Evolutionary conservation across 37 sponge, comb jelly and placozoan species (phyloP).

Genomic region (Halichondria panicea): DNA sequence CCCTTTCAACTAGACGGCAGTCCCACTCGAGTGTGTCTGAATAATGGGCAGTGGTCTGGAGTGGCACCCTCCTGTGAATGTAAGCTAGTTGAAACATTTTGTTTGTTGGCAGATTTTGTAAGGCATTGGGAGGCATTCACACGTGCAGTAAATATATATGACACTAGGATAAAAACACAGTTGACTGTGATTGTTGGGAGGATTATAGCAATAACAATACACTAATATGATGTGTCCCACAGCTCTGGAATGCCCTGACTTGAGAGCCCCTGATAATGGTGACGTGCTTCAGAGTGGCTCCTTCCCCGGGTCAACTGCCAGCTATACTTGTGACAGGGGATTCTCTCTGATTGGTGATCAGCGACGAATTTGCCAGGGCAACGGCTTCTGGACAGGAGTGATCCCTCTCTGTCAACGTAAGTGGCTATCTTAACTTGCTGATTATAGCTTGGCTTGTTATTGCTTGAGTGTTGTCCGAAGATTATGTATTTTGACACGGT

Average conservation of each 20-base stretch:
- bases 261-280: conserved; percentile 47
- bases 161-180: too few relatives aligned
- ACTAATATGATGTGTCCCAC: too few relatives aligned
- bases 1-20: conserved; percentile 1
- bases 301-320: conserved; percentile 26
- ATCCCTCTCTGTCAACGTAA: conserved; percentile 36
- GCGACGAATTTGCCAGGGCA: conserved; percentile 36
- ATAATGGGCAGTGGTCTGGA: conserved; percentile 18
- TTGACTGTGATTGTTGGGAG: too few relatives aligned
- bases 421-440: background rate
- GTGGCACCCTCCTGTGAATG: conserved; percentile 16
- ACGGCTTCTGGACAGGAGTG: conserved; percentile 45
- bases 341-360: conserved; percentile 36
- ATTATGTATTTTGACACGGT: too few relatives aligned
- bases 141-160: too few relatives aligned
- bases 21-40: conserved; percentile 8
- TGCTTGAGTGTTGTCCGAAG: too few relatives aligned
- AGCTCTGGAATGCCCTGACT: conserved; percentile 59
- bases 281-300: conserved; percentile 1
- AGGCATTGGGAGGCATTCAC: too few relatives aligned
- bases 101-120: too few relatives aligned
- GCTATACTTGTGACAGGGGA: conserved; percentile 43
- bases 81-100: too few relatives aligned
- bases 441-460: too few relatives aligned
- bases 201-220: too few relatives aligned